Conservation (phyloP, 2,888 invertebrate species). For the Sylvicola fuscatus region DNA sequence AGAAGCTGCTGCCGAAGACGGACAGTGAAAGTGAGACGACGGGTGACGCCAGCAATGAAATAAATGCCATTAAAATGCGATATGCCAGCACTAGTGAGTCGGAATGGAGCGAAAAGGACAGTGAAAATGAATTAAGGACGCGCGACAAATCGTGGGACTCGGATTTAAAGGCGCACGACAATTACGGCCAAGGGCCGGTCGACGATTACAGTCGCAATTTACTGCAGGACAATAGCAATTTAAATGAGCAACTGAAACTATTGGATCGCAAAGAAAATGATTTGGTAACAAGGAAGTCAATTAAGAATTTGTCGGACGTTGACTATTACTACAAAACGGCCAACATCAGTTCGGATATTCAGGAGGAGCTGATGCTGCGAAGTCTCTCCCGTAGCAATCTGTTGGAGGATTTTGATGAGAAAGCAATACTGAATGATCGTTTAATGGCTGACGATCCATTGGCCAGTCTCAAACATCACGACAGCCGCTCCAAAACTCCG, state of each 20-base stretch:
- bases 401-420: conserved; percentile 3
- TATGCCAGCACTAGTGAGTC: too few species aligned
- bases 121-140: too few species aligned
- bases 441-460: too few species aligned
- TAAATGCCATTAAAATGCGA: too few species aligned
- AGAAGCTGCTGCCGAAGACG: too few species aligned
- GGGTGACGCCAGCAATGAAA: too few species aligned
- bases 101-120: too few species aligned
- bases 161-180: too few species aligned
- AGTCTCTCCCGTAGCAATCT: not conserved
- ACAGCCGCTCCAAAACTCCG: too few species aligned
- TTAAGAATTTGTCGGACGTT: conserved; percentile 1
- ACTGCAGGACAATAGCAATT: conserved; percentile 18
- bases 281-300: conserved; percentile 10
- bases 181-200: not conserved
- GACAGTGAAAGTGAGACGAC: too few species aligned
- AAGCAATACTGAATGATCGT: not conserved
- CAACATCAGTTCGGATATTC: not conserved
- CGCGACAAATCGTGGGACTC: too few species aligned
- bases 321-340: not conserved
- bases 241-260: conserved; percentile 21
- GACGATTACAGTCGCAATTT: conserved; percentile 12
- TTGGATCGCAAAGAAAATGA: conserved; percentile 20
- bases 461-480: too few species aligned
- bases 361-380: not conserved